Percentiles rank a stretch among this genome's conserved stretches.
These are phyloP conservation scores for Taenaris catops DNA, from an alignment of 2,888 invertebrate species.

Conservation along the genomic window DNA sequence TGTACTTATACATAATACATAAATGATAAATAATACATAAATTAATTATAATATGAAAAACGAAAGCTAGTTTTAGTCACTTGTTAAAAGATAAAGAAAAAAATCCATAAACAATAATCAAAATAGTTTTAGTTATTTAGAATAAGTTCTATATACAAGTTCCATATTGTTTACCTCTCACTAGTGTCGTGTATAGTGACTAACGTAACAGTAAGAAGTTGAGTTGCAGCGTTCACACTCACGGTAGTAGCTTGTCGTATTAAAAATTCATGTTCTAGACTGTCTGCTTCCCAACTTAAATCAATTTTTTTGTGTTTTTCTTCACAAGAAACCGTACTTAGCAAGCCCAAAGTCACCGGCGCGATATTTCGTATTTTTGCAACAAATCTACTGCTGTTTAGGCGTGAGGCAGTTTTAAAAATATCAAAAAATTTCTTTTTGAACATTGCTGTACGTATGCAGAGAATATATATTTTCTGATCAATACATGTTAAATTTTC, in stretches of 20 bases:
- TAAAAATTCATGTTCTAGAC: conserved; percentile 70
- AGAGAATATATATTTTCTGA: conserved; percentile 1
- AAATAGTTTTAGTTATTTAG: too few species aligned
- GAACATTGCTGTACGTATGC: conserved; percentile 37
- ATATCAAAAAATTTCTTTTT: conserved; percentile 41
- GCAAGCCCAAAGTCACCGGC: conserved; percentile 46
- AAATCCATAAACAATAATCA: too few species aligned
- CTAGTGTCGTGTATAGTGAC: conserved; percentile 77
- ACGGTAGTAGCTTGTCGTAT: conserved; percentile 76
- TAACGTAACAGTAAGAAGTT: conserved; percentile 72
- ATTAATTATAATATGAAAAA: too few species aligned
- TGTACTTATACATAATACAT: too few species aligned
- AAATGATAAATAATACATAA: too few species aligned
- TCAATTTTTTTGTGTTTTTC: conserved; percentile 37
- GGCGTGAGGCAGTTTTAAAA: conserved; percentile 34
- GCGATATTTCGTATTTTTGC: conserved; percentile 38
- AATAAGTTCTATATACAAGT: too few species aligned
- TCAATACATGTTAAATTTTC: conserved; percentile 11
- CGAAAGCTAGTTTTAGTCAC: too few species aligned
- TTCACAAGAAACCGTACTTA: conserved; percentile 47
- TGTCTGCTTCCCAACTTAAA: conserved; percentile 41
- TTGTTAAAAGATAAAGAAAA: too few species aligned
- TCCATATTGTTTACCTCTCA: conserved; percentile 48
- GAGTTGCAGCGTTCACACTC: conserved; percentile 75
- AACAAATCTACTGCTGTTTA: conserved; percentile 32